Evolutionary conservation across 2,113 vertebrate species (phyloP).

Genomic region (Microcebus murinus): DNA sequence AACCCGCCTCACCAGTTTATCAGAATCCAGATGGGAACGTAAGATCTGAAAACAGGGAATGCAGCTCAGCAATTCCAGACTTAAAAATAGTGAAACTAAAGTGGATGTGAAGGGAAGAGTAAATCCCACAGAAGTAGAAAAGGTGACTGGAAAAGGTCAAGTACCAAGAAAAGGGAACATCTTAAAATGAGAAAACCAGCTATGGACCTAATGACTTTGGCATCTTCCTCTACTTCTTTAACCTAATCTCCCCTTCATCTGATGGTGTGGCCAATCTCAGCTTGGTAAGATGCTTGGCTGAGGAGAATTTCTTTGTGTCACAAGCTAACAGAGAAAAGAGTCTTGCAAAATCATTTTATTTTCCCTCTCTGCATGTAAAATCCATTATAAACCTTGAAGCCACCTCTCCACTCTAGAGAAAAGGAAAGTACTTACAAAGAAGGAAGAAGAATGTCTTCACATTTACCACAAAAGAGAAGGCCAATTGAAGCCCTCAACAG

Average conservation of each 20-base stretch:
- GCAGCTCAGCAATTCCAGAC: background rate
- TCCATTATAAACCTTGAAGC: constrained; percentile 49
- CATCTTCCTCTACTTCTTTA: background rate
- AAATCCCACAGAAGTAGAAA: constrained; percentile 20
- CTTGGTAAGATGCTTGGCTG: background rate
- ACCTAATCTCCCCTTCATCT: background rate
- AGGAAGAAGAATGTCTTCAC: constrained; percentile 47
- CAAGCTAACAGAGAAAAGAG: constrained; percentile 56
- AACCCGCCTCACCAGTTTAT: constrained; percentile 25
- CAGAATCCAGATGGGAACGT: constrained; percentile 1
- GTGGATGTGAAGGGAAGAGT: background rate
- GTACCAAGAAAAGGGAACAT: background rate
- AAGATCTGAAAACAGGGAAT: constrained; percentile 39
- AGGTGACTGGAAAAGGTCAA: background rate
- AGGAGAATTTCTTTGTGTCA: constrained; percentile 46
- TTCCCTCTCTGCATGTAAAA: constrained; percentile 52
- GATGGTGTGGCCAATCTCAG: background rate
- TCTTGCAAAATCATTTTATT: constrained; percentile 31
- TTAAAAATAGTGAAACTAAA: background rate
- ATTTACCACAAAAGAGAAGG: background rate
- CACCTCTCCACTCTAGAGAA: constrained; percentile 51
- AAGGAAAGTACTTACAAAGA: constrained; percentile 58
- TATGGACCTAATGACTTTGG: background rate
- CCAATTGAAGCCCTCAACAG: constrained; percentile 58
- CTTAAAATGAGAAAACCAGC: constrained; percentile 31